Evolutionary conservation across 2,888 invertebrate genomes (phyloP).

Genomic region (Litoditis marina): DNA sequence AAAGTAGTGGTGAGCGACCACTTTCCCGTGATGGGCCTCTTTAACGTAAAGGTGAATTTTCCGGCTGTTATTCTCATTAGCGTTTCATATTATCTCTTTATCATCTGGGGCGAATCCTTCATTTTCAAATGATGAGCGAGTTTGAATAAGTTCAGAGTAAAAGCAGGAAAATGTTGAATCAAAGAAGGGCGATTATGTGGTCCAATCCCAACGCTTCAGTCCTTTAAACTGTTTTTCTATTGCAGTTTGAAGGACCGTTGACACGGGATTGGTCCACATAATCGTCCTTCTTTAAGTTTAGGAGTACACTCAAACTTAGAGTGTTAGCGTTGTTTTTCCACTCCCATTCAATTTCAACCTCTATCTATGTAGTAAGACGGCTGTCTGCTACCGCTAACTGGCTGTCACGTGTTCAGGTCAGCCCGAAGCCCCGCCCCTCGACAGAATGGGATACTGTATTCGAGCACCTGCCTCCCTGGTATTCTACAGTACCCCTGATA

Average conservation of each 20-base stretch:
- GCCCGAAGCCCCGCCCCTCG: slow-evolving; percentile 19
- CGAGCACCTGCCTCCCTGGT: slow-evolving; percentile 42
- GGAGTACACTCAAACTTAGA: not conserved
- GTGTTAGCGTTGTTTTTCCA: no score
- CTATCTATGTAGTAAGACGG: no score
- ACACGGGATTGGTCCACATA: no score
- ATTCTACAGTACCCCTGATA: slow-evolving; percentile 37
- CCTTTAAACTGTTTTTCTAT: no score
- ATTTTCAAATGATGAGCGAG: slow-evolving; percentile 2
- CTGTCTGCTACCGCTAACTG: no score
- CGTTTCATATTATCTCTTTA: no score
- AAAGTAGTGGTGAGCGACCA: slow-evolving; percentile 46
- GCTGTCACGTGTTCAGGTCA: slow-evolving; percentile 14
- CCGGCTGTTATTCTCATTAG: no score
- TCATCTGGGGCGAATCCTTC: not conserved
- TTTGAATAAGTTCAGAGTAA: not conserved
- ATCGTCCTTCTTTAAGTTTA: no score
- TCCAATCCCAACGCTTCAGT: no score
- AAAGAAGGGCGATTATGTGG: no score
- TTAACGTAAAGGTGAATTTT: slow-evolving; percentile 11
- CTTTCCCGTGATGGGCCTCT: slow-evolving; percentile 44
- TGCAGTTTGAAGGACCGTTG: no score
- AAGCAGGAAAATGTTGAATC: not conserved
- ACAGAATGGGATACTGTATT: slow-evolving; percentile 34
- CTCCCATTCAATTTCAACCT: no score